These are phyloP conservation scores for Meriones unguiculatus DNA, from an alignment of 2,113 vertebrate genomes.

Conservation along the genomic window DNA sequence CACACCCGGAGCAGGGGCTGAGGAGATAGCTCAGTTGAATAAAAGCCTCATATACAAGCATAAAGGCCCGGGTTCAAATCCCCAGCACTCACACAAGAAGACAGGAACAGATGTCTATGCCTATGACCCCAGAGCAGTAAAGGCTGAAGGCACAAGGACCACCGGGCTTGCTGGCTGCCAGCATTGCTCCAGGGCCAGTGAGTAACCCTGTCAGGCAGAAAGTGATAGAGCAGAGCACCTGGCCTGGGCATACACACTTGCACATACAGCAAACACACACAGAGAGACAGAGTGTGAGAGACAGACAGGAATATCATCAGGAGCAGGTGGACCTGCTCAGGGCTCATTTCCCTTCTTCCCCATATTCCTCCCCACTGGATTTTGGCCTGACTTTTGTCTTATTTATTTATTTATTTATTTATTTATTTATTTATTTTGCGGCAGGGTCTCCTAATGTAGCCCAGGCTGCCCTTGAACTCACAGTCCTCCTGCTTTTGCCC, in stretches of 20 bases:
- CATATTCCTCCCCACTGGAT: neutral
- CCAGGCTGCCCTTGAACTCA: neutral
- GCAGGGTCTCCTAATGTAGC: neutral
- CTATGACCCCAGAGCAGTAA: neutral
- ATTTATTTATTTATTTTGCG: no score
- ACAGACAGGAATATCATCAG: neutral
- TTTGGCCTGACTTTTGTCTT: neutral
- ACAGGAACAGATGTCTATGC: neutral
- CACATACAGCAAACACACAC: neutral
- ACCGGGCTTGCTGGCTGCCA: neutral
- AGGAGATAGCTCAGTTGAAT: neutral
- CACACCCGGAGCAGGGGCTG: neutral
- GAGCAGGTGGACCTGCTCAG: neutral
- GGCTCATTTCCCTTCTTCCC: accelerated
- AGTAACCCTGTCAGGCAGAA: neutral
- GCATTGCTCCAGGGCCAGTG: neutral
- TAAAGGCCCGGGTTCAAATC: neutral
- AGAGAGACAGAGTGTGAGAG: neutral
- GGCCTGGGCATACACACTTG: neutral
- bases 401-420: neutral
- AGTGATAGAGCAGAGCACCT: neutral
- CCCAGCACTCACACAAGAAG: neutral
- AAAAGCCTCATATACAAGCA: neutral
- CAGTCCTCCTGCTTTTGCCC: neutral
- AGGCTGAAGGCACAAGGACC: no score